Percentiles rank a stretch among this genome's conserved stretches.
phyloP scores from a whole-genome alignment of 2,113 vertebrate species.

The Sturnus vulgaris region DNA sequence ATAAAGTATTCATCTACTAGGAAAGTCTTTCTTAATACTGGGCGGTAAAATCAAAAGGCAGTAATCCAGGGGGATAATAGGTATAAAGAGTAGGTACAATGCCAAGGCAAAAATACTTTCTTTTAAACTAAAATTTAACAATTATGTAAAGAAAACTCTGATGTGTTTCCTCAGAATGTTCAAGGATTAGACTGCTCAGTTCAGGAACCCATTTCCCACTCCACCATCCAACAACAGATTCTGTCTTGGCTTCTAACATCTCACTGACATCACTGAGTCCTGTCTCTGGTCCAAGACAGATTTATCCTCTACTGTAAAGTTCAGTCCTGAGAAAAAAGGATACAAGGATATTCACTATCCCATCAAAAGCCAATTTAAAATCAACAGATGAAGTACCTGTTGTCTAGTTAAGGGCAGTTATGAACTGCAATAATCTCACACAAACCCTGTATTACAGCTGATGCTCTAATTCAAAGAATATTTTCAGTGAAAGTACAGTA shows the following conservation, averaged over 20 bases:
- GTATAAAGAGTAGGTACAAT: not conserved
- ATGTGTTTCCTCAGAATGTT: not conserved
- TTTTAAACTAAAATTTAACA: not conserved
- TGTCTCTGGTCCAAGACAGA: not conserved
- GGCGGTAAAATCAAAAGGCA: not conserved
- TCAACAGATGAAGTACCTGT: not conserved
- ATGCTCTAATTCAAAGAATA: not conserved
- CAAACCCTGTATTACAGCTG: not conserved
- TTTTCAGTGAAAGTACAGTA: not conserved
- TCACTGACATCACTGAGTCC: not conserved
- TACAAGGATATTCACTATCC: not conserved
- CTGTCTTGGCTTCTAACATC: not conserved
- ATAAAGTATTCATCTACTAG: not conserved
- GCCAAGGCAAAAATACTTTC: not conserved
- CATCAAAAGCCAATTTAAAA: not conserved
- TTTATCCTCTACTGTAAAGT: not conserved
- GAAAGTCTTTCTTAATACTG: not conserved
- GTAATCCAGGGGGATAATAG: not conserved
- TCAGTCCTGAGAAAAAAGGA: not conserved
- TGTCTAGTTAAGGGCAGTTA: not conserved
- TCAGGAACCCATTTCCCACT: not conserved
- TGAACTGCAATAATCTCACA: not conserved
- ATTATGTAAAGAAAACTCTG: not conserved
- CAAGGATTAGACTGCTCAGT: not conserved
- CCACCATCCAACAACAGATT: fast-evolving